Conservation (phyloP, 2,797 vertebrate species). For the Malurus splendens region DNA sequence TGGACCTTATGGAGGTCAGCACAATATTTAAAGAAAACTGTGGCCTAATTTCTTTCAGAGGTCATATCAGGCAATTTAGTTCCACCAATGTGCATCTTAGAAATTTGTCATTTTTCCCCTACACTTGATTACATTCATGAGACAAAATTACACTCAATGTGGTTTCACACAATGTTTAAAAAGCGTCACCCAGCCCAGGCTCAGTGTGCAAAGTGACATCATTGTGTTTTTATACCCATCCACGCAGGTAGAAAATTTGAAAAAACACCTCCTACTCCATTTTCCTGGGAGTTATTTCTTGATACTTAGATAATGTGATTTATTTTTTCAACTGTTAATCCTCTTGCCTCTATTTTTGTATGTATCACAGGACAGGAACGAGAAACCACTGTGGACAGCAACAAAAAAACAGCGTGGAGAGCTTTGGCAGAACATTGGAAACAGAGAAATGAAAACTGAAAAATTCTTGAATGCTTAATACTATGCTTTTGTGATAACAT, state of each 20-base stretch:
- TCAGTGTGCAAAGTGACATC: background rate
- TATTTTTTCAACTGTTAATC: background rate
- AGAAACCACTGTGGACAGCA: too few species aligned
- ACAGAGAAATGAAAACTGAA: background rate
- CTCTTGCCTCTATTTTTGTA: background rate
- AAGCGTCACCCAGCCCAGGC: background rate
- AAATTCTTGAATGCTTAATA: background rate
- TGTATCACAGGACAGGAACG: background rate
- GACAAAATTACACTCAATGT: background rate
- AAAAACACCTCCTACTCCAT: background rate
- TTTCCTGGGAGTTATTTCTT: background rate
- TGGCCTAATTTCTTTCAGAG: background rate
- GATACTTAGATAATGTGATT: background rate
- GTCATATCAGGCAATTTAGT: background rate
- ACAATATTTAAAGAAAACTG: background rate
- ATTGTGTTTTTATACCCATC: background rate
- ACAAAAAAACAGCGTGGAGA: background rate
- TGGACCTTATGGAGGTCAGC: background rate
- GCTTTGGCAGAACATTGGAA: background rate
- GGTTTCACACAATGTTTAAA: background rate
- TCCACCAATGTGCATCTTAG: background rate
- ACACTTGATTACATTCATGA: background rate
- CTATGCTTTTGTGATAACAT: background rate
- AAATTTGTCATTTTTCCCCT: background rate
- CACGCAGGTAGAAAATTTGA: background rate